Evolutionary conservation across 2,888 invertebrate species (phyloP).

Genomic region (Tenthredo notha): DNA sequence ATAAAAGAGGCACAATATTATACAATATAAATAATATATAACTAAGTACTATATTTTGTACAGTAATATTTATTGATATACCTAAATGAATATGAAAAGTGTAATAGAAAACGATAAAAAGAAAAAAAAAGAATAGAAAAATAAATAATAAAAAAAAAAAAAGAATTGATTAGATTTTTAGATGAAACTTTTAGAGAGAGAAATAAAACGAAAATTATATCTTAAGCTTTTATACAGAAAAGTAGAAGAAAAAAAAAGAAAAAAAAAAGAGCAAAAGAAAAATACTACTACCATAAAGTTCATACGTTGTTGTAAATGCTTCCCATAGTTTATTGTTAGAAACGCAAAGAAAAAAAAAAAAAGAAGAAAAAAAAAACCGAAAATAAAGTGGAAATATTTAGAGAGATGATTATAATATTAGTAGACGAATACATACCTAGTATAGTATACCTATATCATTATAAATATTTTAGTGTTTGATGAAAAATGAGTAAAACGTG

Average conservation of each 20-base stretch:
- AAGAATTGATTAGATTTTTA: conserved; percentile 61
- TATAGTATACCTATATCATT: neutral
- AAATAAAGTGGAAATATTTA: neutral
- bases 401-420: neutral
- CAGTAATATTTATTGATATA: conserved; percentile 67
- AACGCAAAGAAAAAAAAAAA: conserved; percentile 34
- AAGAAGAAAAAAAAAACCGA: conserved; percentile 15
- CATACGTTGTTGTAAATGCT: conserved; percentile 45
- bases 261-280: neutral
- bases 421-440: neutral
- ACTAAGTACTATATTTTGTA: conserved; percentile 71
- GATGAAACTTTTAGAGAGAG: conserved; percentile 64
- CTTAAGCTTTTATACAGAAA: conserved; percentile 48
- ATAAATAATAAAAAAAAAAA: neutral
- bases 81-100: conserved; percentile 27
- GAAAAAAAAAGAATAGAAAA: neutral
- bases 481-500: conserved; percentile 17
- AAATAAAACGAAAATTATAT: conserved; percentile 13
- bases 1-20: conserved; percentile 68
- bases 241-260: conserved; percentile 43
- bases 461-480: neutral
- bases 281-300: conserved; percentile 43
- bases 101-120: neutral
- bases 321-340: conserved; percentile 56
- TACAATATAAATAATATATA: conserved; percentile 52